A percentile compares a stretch with the other conserved stretches of the same genome.
Evolutionary conservation across 2,888 invertebrate genomes (phyloP).

Genomic region (Rhorus exstirpatorius): DNA sequence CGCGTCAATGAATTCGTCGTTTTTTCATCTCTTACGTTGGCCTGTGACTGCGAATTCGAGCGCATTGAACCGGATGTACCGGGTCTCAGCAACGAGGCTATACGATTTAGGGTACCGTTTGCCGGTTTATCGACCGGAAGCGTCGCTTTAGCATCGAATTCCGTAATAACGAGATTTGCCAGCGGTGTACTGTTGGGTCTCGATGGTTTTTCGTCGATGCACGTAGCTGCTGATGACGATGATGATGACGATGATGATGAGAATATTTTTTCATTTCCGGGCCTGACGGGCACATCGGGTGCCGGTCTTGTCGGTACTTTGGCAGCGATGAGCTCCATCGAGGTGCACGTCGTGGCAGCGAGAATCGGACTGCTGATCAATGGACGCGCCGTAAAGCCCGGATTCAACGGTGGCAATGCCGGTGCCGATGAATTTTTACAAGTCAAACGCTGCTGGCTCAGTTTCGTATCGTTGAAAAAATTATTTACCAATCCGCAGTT

Average conservation of each 20-base stretch:
- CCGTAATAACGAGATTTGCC: constrained; percentile 73
- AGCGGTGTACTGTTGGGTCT: constrained; percentile 79
- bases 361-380: constrained; percentile 94
- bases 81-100: constrained; percentile 90
- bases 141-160: constrained; percentile 85
- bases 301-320: constrained; percentile 87
- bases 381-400: constrained; percentile 89
- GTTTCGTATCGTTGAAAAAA: constrained; percentile 42
- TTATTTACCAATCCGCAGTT: constrained; percentile 60
- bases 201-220: constrained; percentile 76
- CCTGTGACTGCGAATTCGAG: constrained; percentile 87
- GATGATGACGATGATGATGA: no score
- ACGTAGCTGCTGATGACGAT: constrained; percentile 78
- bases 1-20: constrained; percentile 88
- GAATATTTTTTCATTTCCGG: constrained; percentile 89
- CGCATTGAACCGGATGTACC: constrained; percentile 86
- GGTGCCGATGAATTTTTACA: constrained; percentile 84
- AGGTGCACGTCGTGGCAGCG: constrained; percentile 93
- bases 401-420: constrained; percentile 89
- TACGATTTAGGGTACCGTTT: constrained; percentile 89
- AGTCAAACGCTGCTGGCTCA: constrained; percentile 12
- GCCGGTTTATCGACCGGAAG: constrained; percentile 74
- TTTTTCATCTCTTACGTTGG: constrained; percentile 86
- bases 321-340: constrained; percentile 91
- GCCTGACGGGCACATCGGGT: constrained; percentile 88